Conservation (phyloP, 2,797 vertebrate genomes). For the Sparidentex hasta region DNA sequence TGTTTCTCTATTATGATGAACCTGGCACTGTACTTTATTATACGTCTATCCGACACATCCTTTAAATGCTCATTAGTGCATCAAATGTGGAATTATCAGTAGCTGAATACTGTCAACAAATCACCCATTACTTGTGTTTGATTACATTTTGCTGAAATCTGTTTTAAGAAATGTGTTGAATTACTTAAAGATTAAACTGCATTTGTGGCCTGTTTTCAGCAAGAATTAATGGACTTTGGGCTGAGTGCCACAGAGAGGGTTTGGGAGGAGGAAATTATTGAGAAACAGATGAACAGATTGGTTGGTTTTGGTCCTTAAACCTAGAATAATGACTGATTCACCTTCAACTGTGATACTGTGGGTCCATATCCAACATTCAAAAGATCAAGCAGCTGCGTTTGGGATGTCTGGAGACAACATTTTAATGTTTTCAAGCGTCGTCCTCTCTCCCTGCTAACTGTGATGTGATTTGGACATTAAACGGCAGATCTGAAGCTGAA, state of each 20-base stretch:
- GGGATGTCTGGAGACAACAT: conserved; percentile 31
- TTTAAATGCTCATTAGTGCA: not conserved
- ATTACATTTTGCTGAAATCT: not conserved
- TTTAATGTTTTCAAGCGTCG: not conserved
- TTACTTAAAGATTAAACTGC: not conserved
- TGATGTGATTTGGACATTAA: conserved; percentile 18
- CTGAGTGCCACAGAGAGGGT: not conserved
- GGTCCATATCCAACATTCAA: not conserved
- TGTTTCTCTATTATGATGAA: not conserved
- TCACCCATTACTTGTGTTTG: not conserved
- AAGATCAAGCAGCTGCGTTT: conserved; percentile 42
- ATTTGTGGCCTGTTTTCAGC: not conserved
- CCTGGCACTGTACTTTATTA: not conserved
- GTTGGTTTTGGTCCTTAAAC: not conserved
- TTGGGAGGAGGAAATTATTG: not conserved
- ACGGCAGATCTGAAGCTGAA: conserved; percentile 13
- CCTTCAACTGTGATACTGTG: not conserved
- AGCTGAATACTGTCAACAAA: conserved; percentile 8
- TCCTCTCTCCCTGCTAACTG: conserved; percentile 12
- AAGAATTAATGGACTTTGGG: not conserved
- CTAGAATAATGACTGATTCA: no score
- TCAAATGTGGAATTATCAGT: not conserved
- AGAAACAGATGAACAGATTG: not conserved
- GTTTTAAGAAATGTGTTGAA: not conserved
- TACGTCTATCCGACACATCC: not conserved